These are phyloP conservation scores for Parus major DNA, from an alignment of 2,113 vertebrate species.

Conservation along the genomic window DNA sequence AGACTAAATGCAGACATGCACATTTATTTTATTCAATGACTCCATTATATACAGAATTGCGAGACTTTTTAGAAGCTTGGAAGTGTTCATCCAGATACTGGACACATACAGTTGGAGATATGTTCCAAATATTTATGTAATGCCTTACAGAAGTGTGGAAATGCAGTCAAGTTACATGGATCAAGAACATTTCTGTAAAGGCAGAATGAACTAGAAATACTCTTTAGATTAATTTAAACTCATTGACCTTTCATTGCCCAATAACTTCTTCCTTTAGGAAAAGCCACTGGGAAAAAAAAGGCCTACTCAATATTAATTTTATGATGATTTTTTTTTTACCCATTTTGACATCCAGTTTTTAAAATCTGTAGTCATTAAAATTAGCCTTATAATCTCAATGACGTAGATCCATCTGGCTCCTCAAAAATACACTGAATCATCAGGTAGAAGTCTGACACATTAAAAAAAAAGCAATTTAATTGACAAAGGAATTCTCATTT, in stretches of 20 bases:
- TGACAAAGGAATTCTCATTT: conserved; percentile 13
- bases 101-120: not conserved
- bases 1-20: not conserved
- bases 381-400: not conserved
- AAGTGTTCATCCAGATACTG: not conserved
- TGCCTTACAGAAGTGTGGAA: not conserved
- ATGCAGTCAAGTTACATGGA: not conserved
- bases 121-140: not conserved
- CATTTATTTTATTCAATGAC: not conserved
- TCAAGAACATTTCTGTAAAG: conserved; percentile 12
- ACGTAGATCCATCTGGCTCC: not conserved
- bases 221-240: conserved; percentile 43
- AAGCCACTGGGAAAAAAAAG: not conserved
- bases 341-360: not conserved
- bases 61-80: not conserved
- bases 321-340: not conserved
- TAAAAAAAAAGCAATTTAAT: not conserved
- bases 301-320: conserved; percentile 1
- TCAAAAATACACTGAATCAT: not conserved
- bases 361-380: conserved; percentile 26
- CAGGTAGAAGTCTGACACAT: not conserved
- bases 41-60: not conserved
- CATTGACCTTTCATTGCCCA: conserved; percentile 33
- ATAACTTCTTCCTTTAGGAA: conserved; percentile 54
- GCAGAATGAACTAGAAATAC: conserved; percentile 42